Percentiles rank a stretch among this genome's conserved stretches.
Evolutionary conservation across 2,888 invertebrate species (phyloP).

Genomic region (Yponomeuta evonymella): DNA sequence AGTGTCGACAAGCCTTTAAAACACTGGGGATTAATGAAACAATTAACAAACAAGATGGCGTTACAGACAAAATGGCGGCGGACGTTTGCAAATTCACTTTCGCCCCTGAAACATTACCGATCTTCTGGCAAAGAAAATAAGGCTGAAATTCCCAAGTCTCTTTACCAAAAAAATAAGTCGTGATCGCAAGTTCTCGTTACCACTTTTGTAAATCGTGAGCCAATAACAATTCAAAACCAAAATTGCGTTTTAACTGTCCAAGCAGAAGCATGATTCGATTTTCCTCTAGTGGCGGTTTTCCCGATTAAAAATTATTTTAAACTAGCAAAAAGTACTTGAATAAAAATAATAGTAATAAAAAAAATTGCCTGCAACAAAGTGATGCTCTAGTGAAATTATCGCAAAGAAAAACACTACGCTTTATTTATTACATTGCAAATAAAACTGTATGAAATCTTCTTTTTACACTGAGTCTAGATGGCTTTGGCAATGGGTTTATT

Average conservation of each 20-base stretch:
- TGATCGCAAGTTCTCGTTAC: too few relatives aligned
- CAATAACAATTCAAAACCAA: too few relatives aligned
- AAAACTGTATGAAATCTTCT: neutral
- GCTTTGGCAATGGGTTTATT: neutral
- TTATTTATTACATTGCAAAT: neutral
- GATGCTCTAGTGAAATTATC: slow-evolving; percentile 13
- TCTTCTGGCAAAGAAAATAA: neutral
- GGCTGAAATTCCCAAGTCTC: neutral
- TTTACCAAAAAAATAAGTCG: neutral
- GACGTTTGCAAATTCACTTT: slow-evolving; percentile 29
- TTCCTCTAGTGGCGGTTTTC: too few relatives aligned
- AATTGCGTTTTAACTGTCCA: too few relatives aligned
- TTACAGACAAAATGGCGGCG: neutral
- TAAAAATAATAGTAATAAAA: slow-evolving; percentile 14
- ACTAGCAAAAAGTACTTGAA: neutral
- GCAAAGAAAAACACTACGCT: neutral
- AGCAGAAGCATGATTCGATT: too few relatives aligned
- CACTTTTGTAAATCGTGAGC: too few relatives aligned
- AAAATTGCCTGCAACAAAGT: slow-evolving; percentile 37
- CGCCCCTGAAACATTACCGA: slow-evolving; percentile 26
- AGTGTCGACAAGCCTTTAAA: slow-evolving; percentile 18
- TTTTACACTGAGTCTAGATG: neutral
- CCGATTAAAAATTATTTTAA: neutral
- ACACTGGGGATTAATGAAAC: neutral
- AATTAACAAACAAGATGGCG: neutral